phyloP scores from a whole-genome alignment of 2,797 vertebrate species.

The Falco biarmicus region DNA sequence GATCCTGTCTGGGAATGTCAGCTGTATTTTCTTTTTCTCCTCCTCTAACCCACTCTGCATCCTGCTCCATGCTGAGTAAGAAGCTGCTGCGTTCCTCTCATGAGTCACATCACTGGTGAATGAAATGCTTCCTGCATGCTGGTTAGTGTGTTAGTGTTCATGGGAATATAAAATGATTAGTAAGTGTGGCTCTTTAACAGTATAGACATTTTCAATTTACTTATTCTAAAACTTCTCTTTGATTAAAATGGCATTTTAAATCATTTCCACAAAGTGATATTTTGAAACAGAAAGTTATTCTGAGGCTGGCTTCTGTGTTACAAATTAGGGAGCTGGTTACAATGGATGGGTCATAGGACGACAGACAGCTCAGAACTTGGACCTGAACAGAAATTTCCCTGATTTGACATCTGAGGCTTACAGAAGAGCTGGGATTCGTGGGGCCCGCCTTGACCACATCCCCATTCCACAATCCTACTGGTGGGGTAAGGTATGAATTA shows the following conservation, averaged over 20 bases:
- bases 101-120: constrained; percentile 41
- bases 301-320: neutral
- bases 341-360: constrained; percentile 93
- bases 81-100: constrained; percentile 10
- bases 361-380: constrained; percentile 91
- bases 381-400: constrained; percentile 97
- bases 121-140: neutral
- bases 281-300: neutral
- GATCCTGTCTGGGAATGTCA: neutral
- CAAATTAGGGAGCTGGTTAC: constrained; percentile 87
- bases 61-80: constrained; percentile 10
- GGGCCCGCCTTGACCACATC: constrained; percentile 87
- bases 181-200: neutral
- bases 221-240: neutral
- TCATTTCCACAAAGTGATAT: neutral
- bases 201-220: neutral
- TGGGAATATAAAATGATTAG: neutral
- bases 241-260: neutral
- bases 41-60: constrained; percentile 18
- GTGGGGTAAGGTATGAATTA: constrained; percentile 90
- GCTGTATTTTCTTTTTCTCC: neutral
- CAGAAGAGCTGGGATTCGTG: constrained; percentile 82
- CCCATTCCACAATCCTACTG: constrained; percentile 93
- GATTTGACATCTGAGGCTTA: constrained; percentile 92
- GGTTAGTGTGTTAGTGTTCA: neutral